phyloP scores from a whole-genome alignment of 2,113 vertebrate genomes.

The Xiphophorus maculatus region DNA sequence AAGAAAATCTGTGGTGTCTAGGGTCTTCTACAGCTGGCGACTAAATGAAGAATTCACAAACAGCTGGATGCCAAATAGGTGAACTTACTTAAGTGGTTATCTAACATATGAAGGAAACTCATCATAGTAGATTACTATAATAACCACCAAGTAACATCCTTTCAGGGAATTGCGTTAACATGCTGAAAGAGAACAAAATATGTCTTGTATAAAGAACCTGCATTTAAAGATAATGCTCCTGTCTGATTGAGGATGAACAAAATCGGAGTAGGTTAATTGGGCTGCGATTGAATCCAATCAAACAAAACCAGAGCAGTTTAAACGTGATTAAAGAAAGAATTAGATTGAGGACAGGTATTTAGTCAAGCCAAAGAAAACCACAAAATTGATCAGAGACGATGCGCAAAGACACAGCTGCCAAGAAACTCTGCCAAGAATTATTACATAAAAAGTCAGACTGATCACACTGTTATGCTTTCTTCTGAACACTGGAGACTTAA shows the following conservation, averaged over 20 bases:
- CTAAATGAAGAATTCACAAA: not conserved
- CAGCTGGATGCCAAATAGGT: not conserved
- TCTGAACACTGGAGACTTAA: conserved; percentile 11
- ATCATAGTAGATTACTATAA: not conserved
- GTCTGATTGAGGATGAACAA: conserved; percentile 43
- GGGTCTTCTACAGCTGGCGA: too few relatives aligned
- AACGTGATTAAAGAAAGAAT: conserved; percentile 64
- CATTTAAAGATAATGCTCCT: conserved; percentile 45
- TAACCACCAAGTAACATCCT: not conserved
- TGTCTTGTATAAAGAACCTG: conserved; percentile 40
- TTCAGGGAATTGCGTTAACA: not conserved
- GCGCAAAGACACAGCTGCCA: conserved; percentile 28
- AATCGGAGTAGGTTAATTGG: conserved; percentile 51
- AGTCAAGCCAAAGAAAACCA: conserved; percentile 63
- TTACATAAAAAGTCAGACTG: conserved; percentile 40
- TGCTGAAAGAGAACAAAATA: not conserved
- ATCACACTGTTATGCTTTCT: conserved; percentile 27
- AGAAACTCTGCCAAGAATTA: conserved; percentile 21
- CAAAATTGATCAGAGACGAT: conserved; percentile 57
- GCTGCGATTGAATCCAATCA: conserved; percentile 58
- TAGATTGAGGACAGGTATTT: conserved; percentile 57
- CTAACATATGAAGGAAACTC: not conserved
- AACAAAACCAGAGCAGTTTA: conserved; percentile 61
- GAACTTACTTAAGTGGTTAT: not conserved
- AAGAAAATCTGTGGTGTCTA: not conserved